These are phyloP conservation scores for Anastrepha obliqua DNA, from an alignment of 1,140 invertebrate species.

Conservation along the genomic window DNA sequence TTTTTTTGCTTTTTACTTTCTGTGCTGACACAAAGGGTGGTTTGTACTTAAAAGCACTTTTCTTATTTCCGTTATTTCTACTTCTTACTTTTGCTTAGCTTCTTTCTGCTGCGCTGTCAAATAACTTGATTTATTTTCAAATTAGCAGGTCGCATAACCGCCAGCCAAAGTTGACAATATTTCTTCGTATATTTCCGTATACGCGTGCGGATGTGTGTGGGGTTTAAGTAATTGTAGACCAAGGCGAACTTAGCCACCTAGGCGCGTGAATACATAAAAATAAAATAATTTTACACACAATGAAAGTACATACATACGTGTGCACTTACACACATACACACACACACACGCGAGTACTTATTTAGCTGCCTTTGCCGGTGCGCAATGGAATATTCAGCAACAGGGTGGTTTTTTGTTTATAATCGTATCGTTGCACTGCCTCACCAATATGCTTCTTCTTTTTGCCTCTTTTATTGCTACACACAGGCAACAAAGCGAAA, in stretches of 20 bases:
- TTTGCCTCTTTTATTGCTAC: slow-evolving; percentile 11
- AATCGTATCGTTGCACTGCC: background rate
- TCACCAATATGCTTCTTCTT: background rate
- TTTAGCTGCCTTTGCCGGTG: slow-evolving; percentile 8
- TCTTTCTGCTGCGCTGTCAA: background rate
- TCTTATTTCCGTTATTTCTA: background rate
- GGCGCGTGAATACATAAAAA: background rate
- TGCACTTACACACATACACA: background rate
- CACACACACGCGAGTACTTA: background rate
- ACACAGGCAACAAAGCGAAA: slow-evolving; percentile 10
- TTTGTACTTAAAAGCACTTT: background rate
- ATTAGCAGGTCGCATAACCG: background rate
- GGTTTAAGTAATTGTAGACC: background rate
- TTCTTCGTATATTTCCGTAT: background rate
- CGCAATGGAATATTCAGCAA: slow-evolving; percentile 8
- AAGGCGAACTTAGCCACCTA: background rate
- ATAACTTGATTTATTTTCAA: background rate
- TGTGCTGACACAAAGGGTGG: background rate
- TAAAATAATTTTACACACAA: background rate
- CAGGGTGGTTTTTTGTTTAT: background rate
- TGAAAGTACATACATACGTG: background rate
- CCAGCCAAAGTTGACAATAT: background rate
- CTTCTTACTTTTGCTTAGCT: background rate
- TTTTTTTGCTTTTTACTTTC: background rate
- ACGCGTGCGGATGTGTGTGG: background rate